Evolutionary conservation across 2,888 invertebrate genomes (phyloP).

Genomic region (Drosophila tanythrix): DNA sequence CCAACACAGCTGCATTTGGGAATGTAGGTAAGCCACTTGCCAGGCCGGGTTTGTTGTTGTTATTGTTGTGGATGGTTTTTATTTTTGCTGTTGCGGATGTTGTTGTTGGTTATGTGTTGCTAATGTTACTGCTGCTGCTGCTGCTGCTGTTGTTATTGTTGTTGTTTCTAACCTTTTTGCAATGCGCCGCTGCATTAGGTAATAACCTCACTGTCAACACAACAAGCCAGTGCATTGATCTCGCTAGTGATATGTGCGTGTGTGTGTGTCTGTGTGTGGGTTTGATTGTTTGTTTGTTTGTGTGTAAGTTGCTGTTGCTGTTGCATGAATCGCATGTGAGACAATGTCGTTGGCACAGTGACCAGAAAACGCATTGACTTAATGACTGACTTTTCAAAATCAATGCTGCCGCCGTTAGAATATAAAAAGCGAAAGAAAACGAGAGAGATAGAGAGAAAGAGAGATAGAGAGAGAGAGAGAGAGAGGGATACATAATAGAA

Average conservation of each 20-base stretch:
- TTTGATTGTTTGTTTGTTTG: slow-evolving; percentile 3
- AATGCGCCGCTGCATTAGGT: slow-evolving; percentile 70
- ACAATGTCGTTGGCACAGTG: slow-evolving; percentile 82
- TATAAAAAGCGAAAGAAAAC: slow-evolving; percentile 36
- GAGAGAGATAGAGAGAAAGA: neutral
- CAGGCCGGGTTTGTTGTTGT: slow-evolving; percentile 53
- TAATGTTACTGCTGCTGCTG: slow-evolving; percentile 29
- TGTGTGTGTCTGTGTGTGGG: slow-evolving; percentile 6
- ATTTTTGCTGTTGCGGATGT: slow-evolving; percentile 28
- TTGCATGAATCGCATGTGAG: slow-evolving; percentile 63
- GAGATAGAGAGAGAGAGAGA: neutral
- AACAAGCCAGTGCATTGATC: slow-evolving; percentile 65
- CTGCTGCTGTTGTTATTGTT: slow-evolving; percentile 28
- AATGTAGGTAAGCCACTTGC: slow-evolving; percentile 81
- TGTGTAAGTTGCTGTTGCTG: slow-evolving; percentile 16
- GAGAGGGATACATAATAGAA: neutral
- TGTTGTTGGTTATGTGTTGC: slow-evolving; percentile 38
- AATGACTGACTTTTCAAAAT: slow-evolving; percentile 82
- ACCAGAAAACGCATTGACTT: slow-evolving; percentile 82
- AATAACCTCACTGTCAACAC: slow-evolving; percentile 74
- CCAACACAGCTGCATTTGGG: slow-evolving; percentile 65
- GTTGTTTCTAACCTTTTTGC: slow-evolving; percentile 75
- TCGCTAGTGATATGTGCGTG: slow-evolving; percentile 52
- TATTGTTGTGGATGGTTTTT: slow-evolving; percentile 11
- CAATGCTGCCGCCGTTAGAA: slow-evolving; percentile 64